Conservation (phyloP, 2,113 vertebrate genomes). For the Notarius lentiginosus region DNA sequence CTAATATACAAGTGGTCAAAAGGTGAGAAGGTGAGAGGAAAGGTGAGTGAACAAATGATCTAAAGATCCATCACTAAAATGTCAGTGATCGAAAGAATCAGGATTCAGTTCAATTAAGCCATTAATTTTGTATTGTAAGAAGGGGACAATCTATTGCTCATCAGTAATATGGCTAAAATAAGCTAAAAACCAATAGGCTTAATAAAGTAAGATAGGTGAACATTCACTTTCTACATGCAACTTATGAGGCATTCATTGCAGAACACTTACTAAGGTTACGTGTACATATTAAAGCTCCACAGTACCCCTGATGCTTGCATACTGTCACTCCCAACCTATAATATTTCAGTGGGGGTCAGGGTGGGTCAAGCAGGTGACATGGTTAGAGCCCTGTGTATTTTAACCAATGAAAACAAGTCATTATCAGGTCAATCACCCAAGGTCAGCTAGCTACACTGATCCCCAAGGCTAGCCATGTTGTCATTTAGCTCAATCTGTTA, state of each 20-base stretch:
- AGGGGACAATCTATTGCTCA: background rate
- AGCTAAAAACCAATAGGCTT: background rate
- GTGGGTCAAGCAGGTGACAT: conserved; percentile 43
- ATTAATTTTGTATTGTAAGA: background rate
- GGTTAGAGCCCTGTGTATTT: conserved; percentile 43
- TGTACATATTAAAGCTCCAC: conserved; percentile 36
- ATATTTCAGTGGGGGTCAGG: conserved; percentile 50
- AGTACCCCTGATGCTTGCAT: conserved; percentile 42
- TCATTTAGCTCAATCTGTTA: conserved; percentile 55
- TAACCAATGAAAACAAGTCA: conserved; percentile 51
- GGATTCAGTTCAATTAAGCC: conserved; percentile 3
- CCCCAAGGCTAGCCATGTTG: conserved; percentile 37
- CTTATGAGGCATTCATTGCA: background rate
- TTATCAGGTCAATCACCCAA: conserved; percentile 58
- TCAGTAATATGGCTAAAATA: background rate
- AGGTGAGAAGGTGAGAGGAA: background rate
- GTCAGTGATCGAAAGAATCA: background rate
- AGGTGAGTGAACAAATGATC: background rate
- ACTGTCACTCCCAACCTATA: conserved; percentile 19
- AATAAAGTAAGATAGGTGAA: background rate
- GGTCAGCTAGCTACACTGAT: conserved; percentile 38
- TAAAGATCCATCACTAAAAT: conserved; percentile 7
- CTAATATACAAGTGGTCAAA: conserved; percentile 57
- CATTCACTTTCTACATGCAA: background rate
- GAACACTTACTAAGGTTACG: background rate